Conservation (phyloP, 2,888 invertebrate species). For the Erpobdella octoculata region DNA sequence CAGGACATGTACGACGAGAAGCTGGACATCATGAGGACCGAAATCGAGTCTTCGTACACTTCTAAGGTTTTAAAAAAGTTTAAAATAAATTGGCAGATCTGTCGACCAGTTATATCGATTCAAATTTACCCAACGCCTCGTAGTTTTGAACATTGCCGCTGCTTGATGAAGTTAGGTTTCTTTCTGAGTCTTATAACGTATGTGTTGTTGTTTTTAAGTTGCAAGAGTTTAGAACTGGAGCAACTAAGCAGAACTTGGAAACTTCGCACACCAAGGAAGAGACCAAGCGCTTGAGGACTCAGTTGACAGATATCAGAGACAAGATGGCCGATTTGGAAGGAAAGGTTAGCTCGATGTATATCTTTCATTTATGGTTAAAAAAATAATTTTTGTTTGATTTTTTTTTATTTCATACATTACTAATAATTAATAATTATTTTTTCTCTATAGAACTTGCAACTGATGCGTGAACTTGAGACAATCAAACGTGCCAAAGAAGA, state of each 20-base stretch:
- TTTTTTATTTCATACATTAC: constrained; percentile 6
- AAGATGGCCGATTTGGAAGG: constrained; percentile 55
- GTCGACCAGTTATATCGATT: too few relatives aligned
- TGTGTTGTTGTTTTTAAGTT: constrained; percentile 42
- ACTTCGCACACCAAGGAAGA: constrained; percentile 54
- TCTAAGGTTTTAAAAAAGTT: background rate
- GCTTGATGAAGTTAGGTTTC: too few relatives aligned
- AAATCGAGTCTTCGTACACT: constrained; percentile 21
- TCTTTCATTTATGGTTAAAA: background rate
- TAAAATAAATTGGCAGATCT: background rate
- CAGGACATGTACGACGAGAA: constrained; percentile 27
- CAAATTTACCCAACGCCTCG: too few relatives aligned
- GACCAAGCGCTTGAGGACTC: constrained; percentile 52
- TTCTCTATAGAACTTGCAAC: constrained; percentile 50
- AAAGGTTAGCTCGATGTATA: constrained; percentile 45
- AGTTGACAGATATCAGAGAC: constrained; percentile 52
- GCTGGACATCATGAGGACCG: constrained; percentile 21
- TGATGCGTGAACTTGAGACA: constrained; percentile 55
- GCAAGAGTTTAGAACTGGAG: constrained; percentile 55
- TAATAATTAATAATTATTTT: background rate
- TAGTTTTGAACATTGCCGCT: too few relatives aligned
- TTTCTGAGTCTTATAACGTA: background rate
- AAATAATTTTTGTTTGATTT: background rate
- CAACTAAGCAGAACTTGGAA: constrained; percentile 54
- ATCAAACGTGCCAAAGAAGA: constrained; percentile 44